Evolutionary conservation across 2,888 invertebrate species (phyloP).

Genomic region (Amblyjoppa fuscipennis): DNA sequence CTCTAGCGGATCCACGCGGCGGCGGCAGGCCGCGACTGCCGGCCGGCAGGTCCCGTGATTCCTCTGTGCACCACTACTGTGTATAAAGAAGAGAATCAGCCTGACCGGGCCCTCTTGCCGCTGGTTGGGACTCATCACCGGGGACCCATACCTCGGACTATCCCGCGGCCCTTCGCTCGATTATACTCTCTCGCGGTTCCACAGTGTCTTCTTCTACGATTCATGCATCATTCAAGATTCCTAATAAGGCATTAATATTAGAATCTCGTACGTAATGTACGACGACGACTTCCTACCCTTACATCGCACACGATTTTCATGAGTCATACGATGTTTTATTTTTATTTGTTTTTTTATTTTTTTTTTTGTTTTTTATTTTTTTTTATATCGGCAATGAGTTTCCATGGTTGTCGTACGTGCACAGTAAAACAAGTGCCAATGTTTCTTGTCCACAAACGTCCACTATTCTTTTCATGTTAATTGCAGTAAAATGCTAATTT

Average conservation of each 20-base stretch:
- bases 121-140: slow-evolving; percentile 59
- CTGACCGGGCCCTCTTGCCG: slow-evolving; percentile 60
- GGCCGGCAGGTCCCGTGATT: slow-evolving; percentile 65
- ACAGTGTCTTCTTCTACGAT: slow-evolving; percentile 5
- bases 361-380: no score
- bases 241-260: slow-evolving; percentile 20
- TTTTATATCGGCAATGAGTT: no score
- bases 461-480: not conserved
- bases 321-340: not conserved
- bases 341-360: not conserved
- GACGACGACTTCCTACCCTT: not conserved
- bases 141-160: slow-evolving; percentile 10
- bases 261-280: not conserved
- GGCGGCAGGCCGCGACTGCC: slow-evolving; percentile 66
- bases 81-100: slow-evolving; percentile 61
- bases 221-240: slow-evolving; percentile 5
- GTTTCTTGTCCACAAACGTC: not conserved
- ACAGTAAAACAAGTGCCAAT: no score
- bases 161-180: slow-evolving; percentile 3
- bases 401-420: no score
- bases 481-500: no score
- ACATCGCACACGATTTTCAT: not conserved
- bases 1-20: slow-evolving; percentile 71
- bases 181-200: slow-evolving; percentile 20
- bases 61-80: slow-evolving; percentile 57